Evolutionary conservation across 2,888 invertebrate genomes (phyloP).

Genomic region (Stenodera caucasica): DNA sequence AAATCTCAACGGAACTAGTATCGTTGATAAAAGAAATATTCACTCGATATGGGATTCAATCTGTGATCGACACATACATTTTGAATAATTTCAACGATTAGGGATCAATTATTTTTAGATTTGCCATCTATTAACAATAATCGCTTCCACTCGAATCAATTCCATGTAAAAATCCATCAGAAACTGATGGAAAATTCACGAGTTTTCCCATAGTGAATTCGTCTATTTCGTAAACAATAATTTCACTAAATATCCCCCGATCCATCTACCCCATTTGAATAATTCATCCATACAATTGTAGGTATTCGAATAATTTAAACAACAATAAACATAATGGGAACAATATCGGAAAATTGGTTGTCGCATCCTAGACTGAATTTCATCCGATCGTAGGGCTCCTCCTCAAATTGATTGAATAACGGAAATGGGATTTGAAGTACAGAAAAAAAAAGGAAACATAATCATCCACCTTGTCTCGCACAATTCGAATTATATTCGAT

Average conservation of each 20-base stretch:
- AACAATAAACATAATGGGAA: slow-evolving; percentile 1
- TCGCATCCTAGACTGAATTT: not conserved
- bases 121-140: not conserved
- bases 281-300: not conserved
- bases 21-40: not conserved
- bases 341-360: not conserved
- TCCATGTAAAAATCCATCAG: not conserved
- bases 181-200: not conserved
- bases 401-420: not conserved
- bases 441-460: too few species aligned
- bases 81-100: too few species aligned
- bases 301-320: not conserved
- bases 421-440: not conserved
- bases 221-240: not conserved
- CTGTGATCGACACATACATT: too few species aligned
- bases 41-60: not conserved
- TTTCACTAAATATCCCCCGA: not conserved
- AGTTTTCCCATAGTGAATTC: not conserved
- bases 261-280: not conserved
- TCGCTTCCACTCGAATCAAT: not conserved
- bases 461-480: not conserved
- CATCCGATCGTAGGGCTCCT: not conserved
- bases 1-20: not conserved
- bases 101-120: not conserved
- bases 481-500: not conserved